A percentile compares a stretch with the other conserved stretches of the same genome.
phyloP scores from a whole-genome alignment of 2,113 vertebrate species.

The Embiotoca jacksoni region DNA sequence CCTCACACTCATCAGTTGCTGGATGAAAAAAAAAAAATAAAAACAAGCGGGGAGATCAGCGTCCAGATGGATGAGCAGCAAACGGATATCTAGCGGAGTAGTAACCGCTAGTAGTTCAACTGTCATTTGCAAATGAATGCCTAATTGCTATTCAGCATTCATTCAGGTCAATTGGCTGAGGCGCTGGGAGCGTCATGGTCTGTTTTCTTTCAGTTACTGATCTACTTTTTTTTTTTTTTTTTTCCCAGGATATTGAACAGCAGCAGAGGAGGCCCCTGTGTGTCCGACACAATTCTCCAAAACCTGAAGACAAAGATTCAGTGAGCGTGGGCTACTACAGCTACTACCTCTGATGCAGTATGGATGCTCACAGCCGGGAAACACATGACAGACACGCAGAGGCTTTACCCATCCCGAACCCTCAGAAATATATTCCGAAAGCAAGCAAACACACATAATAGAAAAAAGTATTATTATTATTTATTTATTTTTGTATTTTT shows the following conservation, averaged over 20 bases:
- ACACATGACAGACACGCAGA: slow-evolving; percentile 52
- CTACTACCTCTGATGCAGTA: slow-evolving; percentile 59
- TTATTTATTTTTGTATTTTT: neutral
- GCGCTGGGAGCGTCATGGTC: slow-evolving; percentile 43
- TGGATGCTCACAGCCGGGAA: slow-evolving; percentile 59
- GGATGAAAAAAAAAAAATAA: slow-evolving; percentile 40
- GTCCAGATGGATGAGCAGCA: slow-evolving; percentile 57
- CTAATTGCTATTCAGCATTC: slow-evolving; percentile 79
- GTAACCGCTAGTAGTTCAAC: slow-evolving; percentile 51
- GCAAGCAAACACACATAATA: neutral
- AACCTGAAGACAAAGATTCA: slow-evolving; percentile 56
- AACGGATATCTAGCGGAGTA: neutral
- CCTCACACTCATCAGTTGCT: slow-evolving; percentile 89
- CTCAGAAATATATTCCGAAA: neutral
- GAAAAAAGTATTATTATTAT: neutral
- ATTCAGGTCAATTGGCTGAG: slow-evolving; percentile 70
- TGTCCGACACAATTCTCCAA: neutral
- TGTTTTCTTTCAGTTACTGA: slow-evolving; percentile 27
- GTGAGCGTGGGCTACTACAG: slow-evolving; percentile 24
- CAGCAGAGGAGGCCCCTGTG: slow-evolving; percentile 1
- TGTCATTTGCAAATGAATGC: slow-evolving; percentile 81
- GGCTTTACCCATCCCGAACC: neutral
- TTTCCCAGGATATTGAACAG: slow-evolving; percentile 12
- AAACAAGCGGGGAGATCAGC: slow-evolving; percentile 14
- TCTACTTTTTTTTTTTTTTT: slow-evolving; percentile 11